Base-by-base conservation (phyloP, 2,797 vertebrate genomes). In the Denticeps clupeoides region DNA sequence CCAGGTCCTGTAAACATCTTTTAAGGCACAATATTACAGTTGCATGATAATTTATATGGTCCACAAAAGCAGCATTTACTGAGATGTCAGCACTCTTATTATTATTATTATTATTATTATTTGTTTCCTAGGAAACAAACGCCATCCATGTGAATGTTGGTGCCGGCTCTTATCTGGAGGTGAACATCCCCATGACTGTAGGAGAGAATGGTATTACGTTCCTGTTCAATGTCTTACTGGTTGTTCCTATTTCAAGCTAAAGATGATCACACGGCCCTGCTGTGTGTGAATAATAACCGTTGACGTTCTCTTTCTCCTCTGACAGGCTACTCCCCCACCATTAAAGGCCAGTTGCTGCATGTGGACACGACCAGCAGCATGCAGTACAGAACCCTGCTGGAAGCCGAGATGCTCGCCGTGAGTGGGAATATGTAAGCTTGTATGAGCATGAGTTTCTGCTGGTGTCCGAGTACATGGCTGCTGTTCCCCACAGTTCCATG, bases 361-460 rank as follows among this genome's bases (percentile, higher is more conserved):
- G 90, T 99, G 37, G 95, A 99, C 74, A 93, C 95, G 62, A 99
- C 94, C 42, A 98, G 90, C 70, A 99, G 95, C 66, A 99, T 99
- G 95, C 93, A 90, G 59, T 99, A 91, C 66, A 82, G 95, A 62
- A 92, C 94, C 7, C 88, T 99, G 2, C 74, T 99, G 71, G 95
- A 98, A 74, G 91, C 93, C 27, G 95, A 99, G 82, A 99, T 97
- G 91, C 75, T 99, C 42, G 94, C 94, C 68, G 95, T 99, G 73
- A 89, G 94, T 87, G 53, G 44, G 31, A 2, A 12, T 32, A 7
- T 15, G 12, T 13, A 2, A 19, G 27, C 3, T 27, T 28, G 27
- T 28, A 27, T 28, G 27, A 10, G 15, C 33, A 31, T 15, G 33
- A 37, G 33, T 37, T 33, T 37, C 33, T 11, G 27, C n/a, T 3